phyloP scores from a whole-genome alignment of 2,888 invertebrate species.

The Amblyteles armatorius region DNA sequence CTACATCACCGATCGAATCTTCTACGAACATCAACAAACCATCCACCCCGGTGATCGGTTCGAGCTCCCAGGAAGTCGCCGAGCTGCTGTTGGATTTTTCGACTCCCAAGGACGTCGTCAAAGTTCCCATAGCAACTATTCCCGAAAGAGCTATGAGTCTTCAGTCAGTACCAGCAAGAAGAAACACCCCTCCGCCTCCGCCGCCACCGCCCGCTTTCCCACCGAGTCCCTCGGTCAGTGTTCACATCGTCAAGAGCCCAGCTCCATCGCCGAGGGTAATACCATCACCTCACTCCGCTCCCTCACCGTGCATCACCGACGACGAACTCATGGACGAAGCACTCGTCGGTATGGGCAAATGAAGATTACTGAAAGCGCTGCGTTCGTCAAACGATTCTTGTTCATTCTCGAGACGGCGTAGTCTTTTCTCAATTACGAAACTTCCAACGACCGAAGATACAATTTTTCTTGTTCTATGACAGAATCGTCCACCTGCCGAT shows the following conservation, averaged over 20 bases:
- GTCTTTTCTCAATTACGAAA: constrained; percentile 24
- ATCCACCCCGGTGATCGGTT: constrained; percentile 63
- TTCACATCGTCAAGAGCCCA: constrained; percentile 92
- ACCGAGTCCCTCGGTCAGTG: constrained; percentile 89
- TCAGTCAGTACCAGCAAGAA: constrained; percentile 83
- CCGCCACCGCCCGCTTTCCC: constrained; percentile 83
- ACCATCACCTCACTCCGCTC: constrained; percentile 89
- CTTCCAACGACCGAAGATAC: not conserved
- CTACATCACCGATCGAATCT: constrained; percentile 60
- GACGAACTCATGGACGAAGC: constrained; percentile 97
- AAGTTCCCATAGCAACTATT: constrained; percentile 83
- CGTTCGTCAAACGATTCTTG: constrained; percentile 22
- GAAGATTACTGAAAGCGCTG: constrained; percentile 83
- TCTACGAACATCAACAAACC: constrained; percentile 84
- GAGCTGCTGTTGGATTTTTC: constrained; percentile 90
- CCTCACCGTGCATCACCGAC: constrained; percentile 93
- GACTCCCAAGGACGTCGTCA: constrained; percentile 86
- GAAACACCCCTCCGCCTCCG: constrained; percentile 83
- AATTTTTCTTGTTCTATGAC: not conserved
- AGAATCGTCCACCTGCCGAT: not conserved
- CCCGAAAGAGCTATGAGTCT: constrained; percentile 86
- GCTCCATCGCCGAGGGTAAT: constrained; percentile 89
- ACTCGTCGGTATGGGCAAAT: constrained; percentile 92
- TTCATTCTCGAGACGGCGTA: constrained; percentile 34
- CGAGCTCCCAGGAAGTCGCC: constrained; percentile 87